Conservation (phyloP, 2,888 invertebrate genomes). For the Koerneria pararmatus region DNA sequence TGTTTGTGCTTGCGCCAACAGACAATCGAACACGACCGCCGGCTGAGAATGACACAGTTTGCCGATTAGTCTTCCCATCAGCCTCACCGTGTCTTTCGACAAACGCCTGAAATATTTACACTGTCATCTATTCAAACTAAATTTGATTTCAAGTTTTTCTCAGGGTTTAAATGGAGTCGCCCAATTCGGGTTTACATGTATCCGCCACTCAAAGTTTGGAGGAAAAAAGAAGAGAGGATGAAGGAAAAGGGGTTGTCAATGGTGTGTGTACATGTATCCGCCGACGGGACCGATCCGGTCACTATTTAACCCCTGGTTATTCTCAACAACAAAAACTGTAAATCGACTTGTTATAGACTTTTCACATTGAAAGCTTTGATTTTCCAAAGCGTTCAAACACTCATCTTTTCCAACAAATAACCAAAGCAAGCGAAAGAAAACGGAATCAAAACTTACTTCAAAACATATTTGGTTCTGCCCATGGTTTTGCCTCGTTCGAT, state of each 20-base stretch:
- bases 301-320: too few relatives aligned
- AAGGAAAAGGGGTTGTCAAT: too few relatives aligned
- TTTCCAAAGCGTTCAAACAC: too few relatives aligned
- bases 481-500: slow-evolving; percentile 80
- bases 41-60: slow-evolving; percentile 95
- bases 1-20: slow-evolving; percentile 73
- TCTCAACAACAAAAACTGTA: too few relatives aligned
- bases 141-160: slow-evolving; percentile 14
- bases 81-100: slow-evolving; percentile 96
- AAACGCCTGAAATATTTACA: slow-evolving; percentile 61
- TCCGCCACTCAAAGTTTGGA: too few relatives aligned
- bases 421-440: too few relatives aligned
- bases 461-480: slow-evolving; percentile 87
- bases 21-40: slow-evolving; percentile 90
- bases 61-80: slow-evolving; percentile 88
- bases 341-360: neutral
- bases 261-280: too few relatives aligned
- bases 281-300: too few relatives aligned
- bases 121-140: slow-evolving; percentile 27
- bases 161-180: too few relatives aligned
- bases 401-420: too few relatives aligned
- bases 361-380: slow-evolving; percentile 4
- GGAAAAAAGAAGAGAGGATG: too few relatives aligned
- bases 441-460: slow-evolving; percentile 74
- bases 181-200: too few relatives aligned